phyloP scores from a whole-genome alignment of 2,113 vertebrate species.

The Larimichthys crocea region DNA sequence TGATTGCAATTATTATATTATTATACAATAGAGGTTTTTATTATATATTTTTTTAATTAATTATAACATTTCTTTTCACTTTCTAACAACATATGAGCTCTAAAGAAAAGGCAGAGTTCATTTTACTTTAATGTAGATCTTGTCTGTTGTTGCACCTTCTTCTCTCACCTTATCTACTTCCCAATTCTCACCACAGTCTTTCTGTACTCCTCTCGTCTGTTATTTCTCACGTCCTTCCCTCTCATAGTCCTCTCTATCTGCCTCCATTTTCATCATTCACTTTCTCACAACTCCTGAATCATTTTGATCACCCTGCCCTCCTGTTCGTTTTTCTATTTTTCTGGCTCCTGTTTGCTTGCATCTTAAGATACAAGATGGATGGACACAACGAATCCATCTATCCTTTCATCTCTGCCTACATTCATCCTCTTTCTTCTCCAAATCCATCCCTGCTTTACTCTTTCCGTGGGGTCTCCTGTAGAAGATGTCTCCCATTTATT shows the following conservation, averaged over 20 bases:
- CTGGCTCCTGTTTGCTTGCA: slow-evolving; percentile 1
- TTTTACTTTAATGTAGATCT: background rate
- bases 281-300: slow-evolving; percentile 18
- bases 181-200: background rate
- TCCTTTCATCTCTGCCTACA: slow-evolving; percentile 13
- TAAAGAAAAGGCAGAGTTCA: background rate
- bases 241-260: slow-evolving; percentile 4
- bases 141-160: background rate
- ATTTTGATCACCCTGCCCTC: background rate
- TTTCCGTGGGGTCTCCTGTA: slow-evolving; percentile 40
- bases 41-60: background rate
- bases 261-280: slow-evolving; percentile 17
- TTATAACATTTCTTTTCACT: background rate
- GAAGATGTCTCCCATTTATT: slow-evolving; percentile 61
- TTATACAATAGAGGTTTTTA: background rate
- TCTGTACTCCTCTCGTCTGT: slow-evolving; percentile 2
- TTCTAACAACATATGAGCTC: background rate
- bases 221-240: slow-evolving; percentile 13
- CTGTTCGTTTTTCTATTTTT: background rate
- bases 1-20: background rate
- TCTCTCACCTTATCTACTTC: background rate
- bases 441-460: slow-evolving; percentile 37
- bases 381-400: slow-evolving; percentile 30
- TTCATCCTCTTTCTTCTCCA: slow-evolving; percentile 35
- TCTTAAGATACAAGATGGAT: slow-evolving; percentile 35